Evolutionary conservation across 2,888 invertebrate genomes (phyloP).

Genomic region (Eulithis prunata): DNA sequence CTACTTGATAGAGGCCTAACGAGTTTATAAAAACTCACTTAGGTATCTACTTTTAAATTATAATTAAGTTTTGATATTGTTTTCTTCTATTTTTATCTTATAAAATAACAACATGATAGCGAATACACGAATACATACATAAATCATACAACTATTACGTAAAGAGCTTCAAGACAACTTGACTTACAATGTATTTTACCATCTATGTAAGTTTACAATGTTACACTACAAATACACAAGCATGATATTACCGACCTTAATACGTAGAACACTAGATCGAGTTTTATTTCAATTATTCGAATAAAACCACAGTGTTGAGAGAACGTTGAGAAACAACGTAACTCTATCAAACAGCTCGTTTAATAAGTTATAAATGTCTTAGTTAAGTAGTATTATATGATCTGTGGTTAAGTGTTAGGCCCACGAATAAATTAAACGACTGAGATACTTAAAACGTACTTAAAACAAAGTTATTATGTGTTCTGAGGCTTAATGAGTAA

Average conservation of each 20-base stretch:
- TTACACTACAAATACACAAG: background rate
- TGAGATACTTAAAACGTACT: slow-evolving; percentile 14
- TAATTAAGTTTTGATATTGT: too few species aligned
- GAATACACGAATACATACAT: too few species aligned
- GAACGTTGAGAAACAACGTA: slow-evolving; percentile 7
- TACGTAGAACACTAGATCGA: background rate
- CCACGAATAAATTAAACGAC: slow-evolving; percentile 24
- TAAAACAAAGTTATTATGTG: slow-evolving; percentile 18
- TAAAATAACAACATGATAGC: too few species aligned
- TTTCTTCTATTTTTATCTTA: too few species aligned
- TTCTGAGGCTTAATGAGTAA: slow-evolving; percentile 9
- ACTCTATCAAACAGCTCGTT: slow-evolving; percentile 15
- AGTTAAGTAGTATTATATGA: too few species aligned
- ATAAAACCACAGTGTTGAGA: background rate
- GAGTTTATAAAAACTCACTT: too few species aligned
- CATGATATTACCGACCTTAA: slow-evolving; percentile 4
- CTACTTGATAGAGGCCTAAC: too few species aligned
- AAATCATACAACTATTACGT: too few species aligned
- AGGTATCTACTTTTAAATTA: too few species aligned
- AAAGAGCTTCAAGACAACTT: slow-evolving; percentile 18
- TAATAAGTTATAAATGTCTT: slow-evolving; percentile 21
- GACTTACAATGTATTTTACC: slow-evolving; percentile 33
- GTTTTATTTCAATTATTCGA: background rate
- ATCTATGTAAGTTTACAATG: slow-evolving; percentile 8
- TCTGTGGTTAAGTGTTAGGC: slow-evolving; percentile 16